Evolutionary conservation across 2,797 vertebrate genomes (phyloP).

Genomic region (Coilia nasus): DNA sequence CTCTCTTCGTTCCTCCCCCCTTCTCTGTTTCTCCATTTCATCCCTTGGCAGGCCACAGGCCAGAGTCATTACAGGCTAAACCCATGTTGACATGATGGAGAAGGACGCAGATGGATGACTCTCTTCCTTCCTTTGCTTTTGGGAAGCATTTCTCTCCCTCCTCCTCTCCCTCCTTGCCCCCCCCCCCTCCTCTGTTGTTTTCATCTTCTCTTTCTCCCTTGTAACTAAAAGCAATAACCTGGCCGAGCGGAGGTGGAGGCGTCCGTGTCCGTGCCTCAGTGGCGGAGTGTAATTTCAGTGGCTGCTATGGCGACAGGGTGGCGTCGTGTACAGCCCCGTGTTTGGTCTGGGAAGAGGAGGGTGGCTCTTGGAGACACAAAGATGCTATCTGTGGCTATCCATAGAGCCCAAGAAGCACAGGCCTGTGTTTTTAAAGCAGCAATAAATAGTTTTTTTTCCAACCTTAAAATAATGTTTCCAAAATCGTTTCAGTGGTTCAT

Average conservation of each 20-base stretch:
- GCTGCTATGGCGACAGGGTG: conserved; percentile 32
- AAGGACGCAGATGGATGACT: conserved; percentile 31
- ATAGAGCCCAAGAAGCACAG: too few relatives aligned
- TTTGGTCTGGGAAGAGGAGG: neutral
- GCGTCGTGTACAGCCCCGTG: conserved; percentile 5
- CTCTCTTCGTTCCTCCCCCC: neutral
- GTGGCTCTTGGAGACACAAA: too few relatives aligned
- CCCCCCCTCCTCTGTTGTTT: conserved; percentile 12
- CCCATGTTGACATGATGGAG: conserved; percentile 24
- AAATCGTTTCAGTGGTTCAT: too few relatives aligned
- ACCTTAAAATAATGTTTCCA: too few relatives aligned
- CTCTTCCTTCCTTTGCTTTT: neutral
- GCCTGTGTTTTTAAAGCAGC: too few relatives aligned
- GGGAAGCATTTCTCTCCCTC: neutral
- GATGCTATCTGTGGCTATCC: too few relatives aligned
- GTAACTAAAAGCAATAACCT: conserved; percentile 36
- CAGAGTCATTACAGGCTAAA: conserved; percentile 8
- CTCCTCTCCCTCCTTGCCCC: neutral
- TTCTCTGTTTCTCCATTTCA: neutral
- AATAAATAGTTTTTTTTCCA: too few relatives aligned
- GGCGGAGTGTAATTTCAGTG: conserved; percentile 41
- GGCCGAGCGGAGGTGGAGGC: conserved; percentile 25
- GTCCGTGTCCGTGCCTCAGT: neutral
- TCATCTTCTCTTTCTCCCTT: conserved; percentile 21
- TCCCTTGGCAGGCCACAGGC: neutral